phyloP scores from a whole-genome alignment of 2,888 invertebrate species.

The Sipunculus nudus region DNA sequence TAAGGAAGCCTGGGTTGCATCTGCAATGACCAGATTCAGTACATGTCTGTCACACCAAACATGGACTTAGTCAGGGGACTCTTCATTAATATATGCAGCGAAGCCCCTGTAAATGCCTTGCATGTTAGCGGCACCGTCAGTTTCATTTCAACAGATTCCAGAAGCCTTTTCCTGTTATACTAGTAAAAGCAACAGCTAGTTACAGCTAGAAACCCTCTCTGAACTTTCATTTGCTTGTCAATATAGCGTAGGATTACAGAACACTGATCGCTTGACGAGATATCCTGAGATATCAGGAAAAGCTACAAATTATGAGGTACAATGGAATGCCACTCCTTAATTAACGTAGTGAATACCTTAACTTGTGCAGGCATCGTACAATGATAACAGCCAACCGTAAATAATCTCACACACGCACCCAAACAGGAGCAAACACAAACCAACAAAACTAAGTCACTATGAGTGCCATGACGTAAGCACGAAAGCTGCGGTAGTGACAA shows the following conservation, averaged over 20 bases:
- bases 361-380: too few species aligned
- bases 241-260: background rate
- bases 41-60: conserved; percentile 11
- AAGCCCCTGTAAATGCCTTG: conserved; percentile 9
- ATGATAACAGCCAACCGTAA: too few species aligned
- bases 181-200: background rate
- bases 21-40: conserved; percentile 1
- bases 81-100: conserved; percentile 4
- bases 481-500: too few species aligned
- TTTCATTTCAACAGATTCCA: background rate
- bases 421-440: too few species aligned
- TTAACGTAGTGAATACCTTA: too few species aligned
- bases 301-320: too few species aligned
- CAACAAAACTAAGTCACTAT: too few species aligned
- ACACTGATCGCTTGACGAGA: background rate
- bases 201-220: background rate
- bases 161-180: background rate
- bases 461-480: too few species aligned
- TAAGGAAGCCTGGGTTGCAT: background rate
- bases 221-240: background rate
- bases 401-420: too few species aligned
- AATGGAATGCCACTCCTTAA: too few species aligned
- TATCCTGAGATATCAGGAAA: background rate
- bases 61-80: conserved; percentile 4
- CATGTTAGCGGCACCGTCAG: conserved; percentile 11